A percentile compares a stretch with the other conserved stretches of the same genome.
These are phyloP conservation scores for Pteria penguin DNA, from an alignment of 2,888 invertebrate genomes.

Conservation along the genomic window DNA sequence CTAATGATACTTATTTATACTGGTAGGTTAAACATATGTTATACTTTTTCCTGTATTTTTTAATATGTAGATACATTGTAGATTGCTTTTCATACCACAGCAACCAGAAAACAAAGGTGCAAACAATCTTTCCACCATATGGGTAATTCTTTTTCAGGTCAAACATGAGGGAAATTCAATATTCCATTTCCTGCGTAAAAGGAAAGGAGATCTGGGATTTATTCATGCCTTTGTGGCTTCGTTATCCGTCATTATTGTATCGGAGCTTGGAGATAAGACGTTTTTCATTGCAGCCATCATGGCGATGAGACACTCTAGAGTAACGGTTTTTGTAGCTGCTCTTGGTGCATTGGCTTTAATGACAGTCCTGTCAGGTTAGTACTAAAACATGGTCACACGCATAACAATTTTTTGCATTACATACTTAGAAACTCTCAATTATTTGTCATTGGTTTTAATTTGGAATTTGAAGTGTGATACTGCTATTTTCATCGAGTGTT, in stretches of 20 bases:
- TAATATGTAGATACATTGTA: no score
- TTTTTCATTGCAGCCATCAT: slow-evolving; percentile 99
- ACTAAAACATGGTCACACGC: no score
- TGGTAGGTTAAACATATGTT: no score
- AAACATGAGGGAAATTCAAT: slow-evolving; percentile 56
- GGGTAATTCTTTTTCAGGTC: slow-evolving; percentile 54
- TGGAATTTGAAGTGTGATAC: no score
- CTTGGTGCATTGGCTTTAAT: slow-evolving; percentile 94
- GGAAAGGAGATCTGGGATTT: slow-evolving; percentile 84
- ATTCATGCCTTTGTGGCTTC: slow-evolving; percentile 96
- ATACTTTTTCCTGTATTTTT: no score
- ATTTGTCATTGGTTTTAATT: no score
- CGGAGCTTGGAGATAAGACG: slow-evolving; percentile 98
- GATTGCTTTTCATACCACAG: no score
- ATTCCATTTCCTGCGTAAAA: slow-evolving; percentile 52
- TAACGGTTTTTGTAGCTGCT: slow-evolving; percentile 95
- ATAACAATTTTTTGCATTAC: no score
- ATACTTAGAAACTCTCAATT: no score
- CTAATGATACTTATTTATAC: no score
- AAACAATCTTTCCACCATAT: no score
- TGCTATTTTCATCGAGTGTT: no score
- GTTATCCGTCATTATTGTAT: slow-evolving; percentile 96
- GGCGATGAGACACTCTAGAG: slow-evolving; percentile 98
- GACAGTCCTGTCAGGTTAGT: slow-evolving; percentile 96
- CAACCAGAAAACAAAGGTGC: background rate